phyloP scores from a whole-genome alignment of 2,113 vertebrate genomes.

The Galbula dea region DNA sequence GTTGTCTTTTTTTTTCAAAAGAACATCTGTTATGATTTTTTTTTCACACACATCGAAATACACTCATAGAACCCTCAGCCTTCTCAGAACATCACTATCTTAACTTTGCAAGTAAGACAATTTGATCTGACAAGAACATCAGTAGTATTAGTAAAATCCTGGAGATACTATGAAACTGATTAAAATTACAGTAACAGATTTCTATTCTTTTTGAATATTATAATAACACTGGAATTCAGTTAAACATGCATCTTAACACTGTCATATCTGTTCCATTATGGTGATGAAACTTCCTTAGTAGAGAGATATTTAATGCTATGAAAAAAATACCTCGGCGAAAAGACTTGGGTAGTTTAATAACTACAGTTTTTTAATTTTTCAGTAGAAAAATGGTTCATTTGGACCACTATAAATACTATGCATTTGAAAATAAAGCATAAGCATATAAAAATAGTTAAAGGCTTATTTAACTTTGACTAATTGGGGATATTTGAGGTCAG shows the following conservation, averaged over 20 bases:
- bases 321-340: not conserved
- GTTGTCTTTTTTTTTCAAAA: not conserved
- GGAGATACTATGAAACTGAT: not conserved
- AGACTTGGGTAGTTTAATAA: not conserved
- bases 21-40: no score
- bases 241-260: not conserved
- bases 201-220: not conserved
- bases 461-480: not conserved
- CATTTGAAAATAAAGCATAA: not conserved
- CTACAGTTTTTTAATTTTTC: rapidly evolving
- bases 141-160: not conserved
- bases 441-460: not conserved
- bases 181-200: not conserved
- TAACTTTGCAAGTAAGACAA: not conserved
- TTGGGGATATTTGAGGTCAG: not conserved
- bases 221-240: not conserved
- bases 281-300: not conserved
- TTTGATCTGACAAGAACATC: not conserved
- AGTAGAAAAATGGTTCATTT: not conserved
- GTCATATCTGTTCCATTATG: not conserved
- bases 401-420: not conserved
- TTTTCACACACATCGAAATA: not conserved
- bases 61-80: not conserved
- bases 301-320: not conserved
- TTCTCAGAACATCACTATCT: not conserved